A percentile compares a stretch with the other conserved stretches of the same genome.
phyloP scores from a whole-genome alignment of 2,888 invertebrate genomes.

The Rotaria macrura region DNA sequence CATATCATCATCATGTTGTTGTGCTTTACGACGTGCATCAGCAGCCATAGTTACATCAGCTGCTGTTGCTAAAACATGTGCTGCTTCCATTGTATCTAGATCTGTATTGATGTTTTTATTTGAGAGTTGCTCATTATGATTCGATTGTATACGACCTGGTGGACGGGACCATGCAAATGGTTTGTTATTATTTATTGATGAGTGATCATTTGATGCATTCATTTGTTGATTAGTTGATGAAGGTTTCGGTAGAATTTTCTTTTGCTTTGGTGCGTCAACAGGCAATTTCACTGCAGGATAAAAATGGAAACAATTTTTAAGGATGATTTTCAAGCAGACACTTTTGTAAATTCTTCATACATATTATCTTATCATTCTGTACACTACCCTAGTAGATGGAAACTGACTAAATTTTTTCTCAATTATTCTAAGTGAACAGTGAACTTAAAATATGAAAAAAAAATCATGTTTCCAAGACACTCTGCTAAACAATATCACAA shows the following conservation, averaged over 20 bases:
- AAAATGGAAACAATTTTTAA: too few relatives aligned
- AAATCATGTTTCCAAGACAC: too few relatives aligned
- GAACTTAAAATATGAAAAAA: too few relatives aligned
- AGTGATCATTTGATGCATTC: not conserved
- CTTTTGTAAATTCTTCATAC: too few relatives aligned
- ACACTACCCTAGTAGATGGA: too few relatives aligned
- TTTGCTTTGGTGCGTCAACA: not conserved
- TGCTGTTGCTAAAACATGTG: not conserved
- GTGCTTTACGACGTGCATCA: not conserved
- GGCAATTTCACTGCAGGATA: not conserved
- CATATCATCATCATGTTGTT: slow-evolving; percentile 18
- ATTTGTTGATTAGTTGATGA: not conserved
- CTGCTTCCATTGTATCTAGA: not conserved
- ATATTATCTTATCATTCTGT: too few relatives aligned
- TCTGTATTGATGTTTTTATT: not conserved
- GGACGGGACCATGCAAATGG: not conserved
- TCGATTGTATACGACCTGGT: not conserved
- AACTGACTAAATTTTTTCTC: too few relatives aligned
- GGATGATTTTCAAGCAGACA: too few relatives aligned
- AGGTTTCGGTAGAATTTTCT: slow-evolving; percentile 6
- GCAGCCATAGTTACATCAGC: not conserved
- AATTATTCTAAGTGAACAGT: too few relatives aligned
- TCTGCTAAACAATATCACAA: too few relatives aligned
- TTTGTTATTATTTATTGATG: not conserved
- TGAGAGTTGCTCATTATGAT: not conserved